A percentile compares a stretch with the other conserved stretches of the same genome.
Evolutionary conservation across 2,888 invertebrate genomes (phyloP).

Genomic region (Tetramorium bicarinatum): DNA sequence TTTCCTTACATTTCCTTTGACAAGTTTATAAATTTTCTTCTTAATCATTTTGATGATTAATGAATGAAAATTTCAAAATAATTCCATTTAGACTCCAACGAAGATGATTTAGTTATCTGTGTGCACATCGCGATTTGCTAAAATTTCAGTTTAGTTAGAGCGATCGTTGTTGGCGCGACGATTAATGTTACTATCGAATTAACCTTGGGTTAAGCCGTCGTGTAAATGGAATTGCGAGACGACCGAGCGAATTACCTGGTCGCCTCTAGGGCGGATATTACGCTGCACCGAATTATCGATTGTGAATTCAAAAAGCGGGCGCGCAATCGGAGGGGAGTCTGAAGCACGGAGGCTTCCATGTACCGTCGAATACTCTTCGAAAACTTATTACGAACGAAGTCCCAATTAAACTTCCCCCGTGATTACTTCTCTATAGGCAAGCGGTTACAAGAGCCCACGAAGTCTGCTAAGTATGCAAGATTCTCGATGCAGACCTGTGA

Average conservation of each 20-base stretch:
- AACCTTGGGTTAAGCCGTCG: conserved; percentile 54
- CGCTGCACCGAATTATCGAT: conserved; percentile 58
- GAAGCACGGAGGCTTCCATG: conserved; percentile 33
- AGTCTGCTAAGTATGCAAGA: conserved; percentile 44
- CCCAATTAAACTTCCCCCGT: conserved; percentile 55
- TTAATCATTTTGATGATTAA: not conserved
- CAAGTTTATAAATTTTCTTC: not conserved
- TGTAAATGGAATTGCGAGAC: conserved; percentile 57
- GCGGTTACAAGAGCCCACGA: conserved; percentile 35
- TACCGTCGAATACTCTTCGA: conserved; percentile 50
- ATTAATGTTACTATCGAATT: conserved; percentile 57
- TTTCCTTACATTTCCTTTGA: not conserved
- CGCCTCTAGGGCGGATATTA: conserved; percentile 55
- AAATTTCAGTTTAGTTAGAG: conserved; percentile 27
- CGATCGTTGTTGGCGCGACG: conserved; percentile 52
- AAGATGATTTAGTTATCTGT: not conserved
- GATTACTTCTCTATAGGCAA: conserved; percentile 46
- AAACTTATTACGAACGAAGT: conserved; percentile 55
- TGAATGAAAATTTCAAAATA: not conserved
- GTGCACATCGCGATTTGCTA: conserved; percentile 22
- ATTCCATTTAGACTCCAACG: conserved; percentile 4
- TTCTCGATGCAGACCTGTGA: conserved; percentile 16
- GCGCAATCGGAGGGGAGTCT: conserved; percentile 52
- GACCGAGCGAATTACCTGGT: conserved; percentile 56
- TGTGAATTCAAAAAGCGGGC: conserved; percentile 56